These are phyloP conservation scores for Chymomyza caudatula DNA, from an alignment of 2,888 invertebrate species.

Conservation along the genomic window DNA sequence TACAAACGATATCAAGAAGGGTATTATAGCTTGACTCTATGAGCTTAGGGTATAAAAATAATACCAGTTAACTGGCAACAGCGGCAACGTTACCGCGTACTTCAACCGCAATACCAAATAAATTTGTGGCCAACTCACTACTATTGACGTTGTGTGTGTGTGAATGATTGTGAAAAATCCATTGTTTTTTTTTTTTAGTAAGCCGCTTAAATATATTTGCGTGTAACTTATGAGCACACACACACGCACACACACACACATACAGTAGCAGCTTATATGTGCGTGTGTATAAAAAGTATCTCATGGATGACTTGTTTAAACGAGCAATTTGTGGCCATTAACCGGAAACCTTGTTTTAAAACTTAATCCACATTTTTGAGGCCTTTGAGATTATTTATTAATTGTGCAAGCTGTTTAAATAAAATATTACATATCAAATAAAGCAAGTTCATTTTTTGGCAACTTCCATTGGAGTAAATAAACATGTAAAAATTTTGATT, in stretches of 20 bases:
- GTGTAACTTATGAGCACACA: conserved; percentile 23
- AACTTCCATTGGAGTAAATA: not conserved
- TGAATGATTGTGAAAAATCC: conserved; percentile 1
- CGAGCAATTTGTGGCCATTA: conserved; percentile 16
- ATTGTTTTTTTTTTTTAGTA: conserved; percentile 35
- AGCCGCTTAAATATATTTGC: conserved; percentile 50
- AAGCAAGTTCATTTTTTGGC: not conserved
- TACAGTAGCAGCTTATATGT: not conserved
- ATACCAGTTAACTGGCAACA: conserved; percentile 1
- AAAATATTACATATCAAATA: not conserved
- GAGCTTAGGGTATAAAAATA: too few relatives aligned
- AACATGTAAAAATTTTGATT: not conserved
- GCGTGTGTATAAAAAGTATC: conserved; percentile 26
- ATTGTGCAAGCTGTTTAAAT: not conserved
- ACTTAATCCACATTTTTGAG: not conserved
- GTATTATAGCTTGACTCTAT: too few relatives aligned
- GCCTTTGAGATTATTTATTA: not conserved
- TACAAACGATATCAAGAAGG: too few relatives aligned
- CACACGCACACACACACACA: not conserved
- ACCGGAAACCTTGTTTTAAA: not conserved
- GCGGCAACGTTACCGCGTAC: conserved; percentile 38
- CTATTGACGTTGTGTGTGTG: conserved; percentile 7
- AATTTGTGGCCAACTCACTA: conserved; percentile 53
- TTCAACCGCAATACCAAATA: conserved; percentile 64
- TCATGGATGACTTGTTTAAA: conserved; percentile 54